phyloP scores from a whole-genome alignment of 2,113 vertebrate species.

The Gymnobelideus leadbeateri region DNA sequence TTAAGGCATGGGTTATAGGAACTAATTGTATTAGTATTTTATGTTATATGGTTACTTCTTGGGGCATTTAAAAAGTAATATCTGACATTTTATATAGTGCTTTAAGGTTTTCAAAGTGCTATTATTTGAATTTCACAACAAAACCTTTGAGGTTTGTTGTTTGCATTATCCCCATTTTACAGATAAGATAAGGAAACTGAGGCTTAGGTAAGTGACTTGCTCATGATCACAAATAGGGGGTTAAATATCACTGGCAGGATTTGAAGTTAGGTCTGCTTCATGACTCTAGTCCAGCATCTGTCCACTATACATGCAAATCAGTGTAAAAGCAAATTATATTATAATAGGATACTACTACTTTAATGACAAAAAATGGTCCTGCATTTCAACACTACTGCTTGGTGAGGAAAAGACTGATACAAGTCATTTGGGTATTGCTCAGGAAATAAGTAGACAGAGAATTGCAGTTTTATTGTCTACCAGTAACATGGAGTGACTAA shows the following conservation, averaged over 20 bases:
- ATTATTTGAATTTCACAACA: neutral
- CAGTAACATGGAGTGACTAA: neutral
- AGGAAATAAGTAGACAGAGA: neutral
- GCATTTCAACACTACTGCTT: neutral
- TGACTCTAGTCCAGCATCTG: neutral
- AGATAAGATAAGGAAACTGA: neutral
- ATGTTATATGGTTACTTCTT: neutral
- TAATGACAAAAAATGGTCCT: neutral
- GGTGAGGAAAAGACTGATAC: neutral
- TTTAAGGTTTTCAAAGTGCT: neutral
- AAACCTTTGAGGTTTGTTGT: neutral
- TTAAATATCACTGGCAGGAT: neutral
- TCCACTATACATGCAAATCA: neutral
- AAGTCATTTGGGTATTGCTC: neutral
- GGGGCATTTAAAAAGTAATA: neutral
- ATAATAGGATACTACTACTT: neutral
- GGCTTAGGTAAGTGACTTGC: neutral
- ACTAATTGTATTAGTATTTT: neutral
- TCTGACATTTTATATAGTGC: neutral
- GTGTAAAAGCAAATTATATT: neutral
- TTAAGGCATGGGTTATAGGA: neutral
- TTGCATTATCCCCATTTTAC: neutral
- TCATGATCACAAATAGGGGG: neutral
- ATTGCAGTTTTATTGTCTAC: slow-evolving; percentile 5
- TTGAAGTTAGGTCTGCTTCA: neutral